Evolutionary conservation across 1,140 invertebrate genomes (phyloP), one percentile per base, ranked within the genome.

Genomic region (Papilio polytes): DNA sequence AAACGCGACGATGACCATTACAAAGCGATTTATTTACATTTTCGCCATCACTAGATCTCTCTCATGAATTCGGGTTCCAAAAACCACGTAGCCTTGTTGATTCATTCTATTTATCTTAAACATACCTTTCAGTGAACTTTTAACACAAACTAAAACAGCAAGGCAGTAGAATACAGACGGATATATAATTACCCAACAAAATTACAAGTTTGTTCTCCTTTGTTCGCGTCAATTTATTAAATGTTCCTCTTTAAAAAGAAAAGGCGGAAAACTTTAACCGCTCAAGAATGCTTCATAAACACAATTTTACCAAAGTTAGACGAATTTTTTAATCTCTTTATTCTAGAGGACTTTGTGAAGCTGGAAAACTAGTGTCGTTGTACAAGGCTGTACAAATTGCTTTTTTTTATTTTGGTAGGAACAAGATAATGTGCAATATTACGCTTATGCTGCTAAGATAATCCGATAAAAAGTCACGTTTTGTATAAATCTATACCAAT

Each of bases 151-250:
- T 70, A 70, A 70, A 70, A 70, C 26, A 36, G 0, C 18, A 22
- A 59, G 10, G n/a, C 56, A 59, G 59, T 26, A 26, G 10, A 63
- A 63, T 26, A 63, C 22, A 22, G 59, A 63, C 22, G 59, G 20
- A 31, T 31, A 31, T 26, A 66, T 31, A 66, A 66, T 66, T 66
- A 66, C 63, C 63, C 22, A 66, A 66, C 26, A 63, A 18, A 20
- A 63, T 66, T 26, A 66, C 10, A 66, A 66, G 63, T 31, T 66
- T 31, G 63, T 66, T 66, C 63, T 63, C 56, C 20, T 66, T 66
- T 66, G 63, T 66, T 31, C 26, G 22, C 22, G 63, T 26, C 6
- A 66, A 31, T 66, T 66, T 66, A 66, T 66, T 26, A 66, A 66
- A 66, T 66, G 63, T 15, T 66, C 36, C 12, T 66, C 15, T 31